phyloP scores from a whole-genome alignment of 2,888 invertebrate genomes.

The Drosophila bunnanda region DNA sequence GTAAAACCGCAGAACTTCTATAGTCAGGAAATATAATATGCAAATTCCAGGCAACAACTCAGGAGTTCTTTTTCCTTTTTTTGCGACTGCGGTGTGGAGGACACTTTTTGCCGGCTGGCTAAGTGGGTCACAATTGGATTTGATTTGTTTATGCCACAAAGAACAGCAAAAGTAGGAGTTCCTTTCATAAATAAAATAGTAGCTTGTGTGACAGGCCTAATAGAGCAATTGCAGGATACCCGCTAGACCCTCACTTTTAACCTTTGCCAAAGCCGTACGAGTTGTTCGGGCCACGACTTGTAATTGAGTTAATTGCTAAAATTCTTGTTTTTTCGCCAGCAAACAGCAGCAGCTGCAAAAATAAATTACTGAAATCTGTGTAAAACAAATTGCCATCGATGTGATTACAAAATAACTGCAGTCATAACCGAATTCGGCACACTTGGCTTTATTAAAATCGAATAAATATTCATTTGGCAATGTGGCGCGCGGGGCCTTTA shows the following conservation, averaged over 20 bases:
- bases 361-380: constrained; percentile 28
- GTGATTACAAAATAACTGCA: constrained; percentile 19
- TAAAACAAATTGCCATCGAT: constrained; percentile 38
- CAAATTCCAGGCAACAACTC: constrained; percentile 53
- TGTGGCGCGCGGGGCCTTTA: constrained; percentile 9
- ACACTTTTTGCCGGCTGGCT: constrained; percentile 33
- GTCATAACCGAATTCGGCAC: constrained; percentile 18
- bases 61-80: constrained; percentile 32
- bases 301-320: constrained; percentile 37
- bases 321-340: constrained; percentile 30
- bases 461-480: constrained; percentile 28
- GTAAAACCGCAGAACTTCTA: background rate
- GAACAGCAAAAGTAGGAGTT: constrained; percentile 28
- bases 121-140: constrained; percentile 71
- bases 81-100: constrained; percentile 17
- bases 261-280: constrained; percentile 19
- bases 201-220: constrained; percentile 39
- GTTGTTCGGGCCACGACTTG: constrained; percentile 28
- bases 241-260: constrained; percentile 17
- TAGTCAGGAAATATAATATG: constrained; percentile 40
- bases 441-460: constrained; percentile 31
- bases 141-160: constrained; percentile 74
- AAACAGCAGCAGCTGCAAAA: constrained; percentile 23
- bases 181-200: constrained; percentile 18
- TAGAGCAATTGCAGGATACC: constrained; percentile 42